Evolutionary conservation across 1,140 invertebrate species (phyloP).

Genomic region (Trachymyrmex septentrionalis): DNA sequence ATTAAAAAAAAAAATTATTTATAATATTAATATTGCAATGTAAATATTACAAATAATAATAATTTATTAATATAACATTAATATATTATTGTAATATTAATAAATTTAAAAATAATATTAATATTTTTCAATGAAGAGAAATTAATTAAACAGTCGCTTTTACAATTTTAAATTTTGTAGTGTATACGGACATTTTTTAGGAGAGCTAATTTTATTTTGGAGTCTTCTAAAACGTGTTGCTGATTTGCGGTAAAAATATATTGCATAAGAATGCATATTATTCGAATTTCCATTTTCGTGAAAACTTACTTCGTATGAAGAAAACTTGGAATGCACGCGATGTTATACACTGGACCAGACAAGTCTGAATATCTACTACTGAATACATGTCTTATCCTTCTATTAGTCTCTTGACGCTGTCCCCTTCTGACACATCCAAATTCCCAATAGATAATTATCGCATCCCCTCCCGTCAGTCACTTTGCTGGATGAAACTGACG

Average conservation of each 20-base stretch:
- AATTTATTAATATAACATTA: too few species aligned
- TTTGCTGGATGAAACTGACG: conserved; percentile 43
- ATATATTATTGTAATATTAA: too few species aligned
- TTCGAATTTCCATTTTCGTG: not conserved
- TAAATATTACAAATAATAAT: too few species aligned
- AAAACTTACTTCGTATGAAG: not conserved
- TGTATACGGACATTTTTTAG: not conserved
- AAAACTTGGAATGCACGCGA: not conserved
- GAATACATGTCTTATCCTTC: conserved; percentile 16
- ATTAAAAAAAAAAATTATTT: too few species aligned
- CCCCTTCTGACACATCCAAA: conserved; percentile 46
- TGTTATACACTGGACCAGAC: not conserved
- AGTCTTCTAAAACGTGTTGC: not conserved
- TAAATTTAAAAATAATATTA: not conserved
- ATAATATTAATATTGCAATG: too few species aligned
- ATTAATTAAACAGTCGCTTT: not conserved
- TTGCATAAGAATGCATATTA: not conserved
- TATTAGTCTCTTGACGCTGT: conserved; percentile 42
- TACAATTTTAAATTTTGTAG: not conserved
- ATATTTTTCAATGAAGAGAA: not conserved
- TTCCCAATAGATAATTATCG: conserved; percentile 62
- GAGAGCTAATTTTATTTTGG: not conserved
- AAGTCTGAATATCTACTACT: conserved; percentile 25
- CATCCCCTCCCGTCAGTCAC: conserved; percentile 46
- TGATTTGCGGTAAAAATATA: not conserved